Evolutionary conservation across 2,797 vertebrate genomes (phyloP).

Genomic region (Ara ararauna): DNA sequence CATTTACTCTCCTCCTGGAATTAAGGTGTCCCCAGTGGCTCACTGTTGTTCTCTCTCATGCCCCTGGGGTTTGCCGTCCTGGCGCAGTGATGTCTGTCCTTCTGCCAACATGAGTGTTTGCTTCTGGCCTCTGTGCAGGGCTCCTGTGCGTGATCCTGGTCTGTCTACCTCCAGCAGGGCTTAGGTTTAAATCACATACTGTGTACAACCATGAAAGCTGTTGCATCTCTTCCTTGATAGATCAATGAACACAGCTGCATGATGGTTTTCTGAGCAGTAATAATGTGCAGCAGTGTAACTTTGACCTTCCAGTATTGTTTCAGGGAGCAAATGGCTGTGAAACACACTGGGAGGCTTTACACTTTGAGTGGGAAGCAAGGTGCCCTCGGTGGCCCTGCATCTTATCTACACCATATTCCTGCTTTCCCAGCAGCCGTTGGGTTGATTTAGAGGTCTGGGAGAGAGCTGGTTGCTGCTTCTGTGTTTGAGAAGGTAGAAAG

Average conservation of each 20-base stretch:
- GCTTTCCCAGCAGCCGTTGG: neutral
- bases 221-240: neutral
- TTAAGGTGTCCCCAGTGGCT: neutral
- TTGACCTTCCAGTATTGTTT: neutral
- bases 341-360: neutral
- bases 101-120: neutral
- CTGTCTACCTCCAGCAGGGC: neutral
- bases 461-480: neutral
- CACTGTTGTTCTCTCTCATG: fast-evolving
- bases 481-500: neutral
- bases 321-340: neutral
- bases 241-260: neutral
- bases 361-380: neutral
- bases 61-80: neutral
- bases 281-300: neutral
- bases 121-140: neutral
- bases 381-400: neutral
- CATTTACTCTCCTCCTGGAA: neutral
- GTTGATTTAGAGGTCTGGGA: neutral
- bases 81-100: fast-evolving
- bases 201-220: neutral
- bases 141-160: fast-evolving
- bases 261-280: conserved; percentile 47
- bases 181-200: neutral
- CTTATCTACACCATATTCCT: fast-evolving